A percentile compares a stretch with the other conserved stretches of the same genome.
These are phyloP conservation scores for Antechinus flavipes DNA, from an alignment of 2,113 vertebrate species.

Conservation along the genomic window DNA sequence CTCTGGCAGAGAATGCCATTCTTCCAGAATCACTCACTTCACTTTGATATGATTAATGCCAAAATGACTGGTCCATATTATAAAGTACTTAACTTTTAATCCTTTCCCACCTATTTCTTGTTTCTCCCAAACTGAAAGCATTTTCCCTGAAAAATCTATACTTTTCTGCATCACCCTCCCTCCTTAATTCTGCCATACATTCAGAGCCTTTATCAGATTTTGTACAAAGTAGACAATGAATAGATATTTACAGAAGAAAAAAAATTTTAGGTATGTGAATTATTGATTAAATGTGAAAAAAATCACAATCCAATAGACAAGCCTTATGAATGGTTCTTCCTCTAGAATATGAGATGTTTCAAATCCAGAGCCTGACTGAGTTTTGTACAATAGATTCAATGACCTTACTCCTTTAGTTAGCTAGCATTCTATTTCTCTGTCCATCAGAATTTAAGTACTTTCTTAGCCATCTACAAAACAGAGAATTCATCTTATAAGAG, in stretches of 20 bases:
- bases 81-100: background rate
- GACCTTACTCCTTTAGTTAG: slow-evolving; percentile 22
- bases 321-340: background rate
- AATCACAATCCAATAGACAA: background rate
- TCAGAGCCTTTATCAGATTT: background rate
- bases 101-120: background rate
- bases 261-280: background rate
- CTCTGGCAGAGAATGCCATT: background rate
- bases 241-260: background rate
- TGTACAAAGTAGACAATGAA: background rate
- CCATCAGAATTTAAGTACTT: slow-evolving; percentile 40
- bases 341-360: background rate
- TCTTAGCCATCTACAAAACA: slow-evolving; percentile 24
- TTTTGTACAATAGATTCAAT: background rate
- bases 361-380: slow-evolving; percentile 9
- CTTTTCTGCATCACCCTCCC: background rate
- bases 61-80: background rate
- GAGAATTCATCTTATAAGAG: slow-evolving; percentile 54
- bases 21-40: background rate
- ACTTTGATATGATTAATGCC: background rate
- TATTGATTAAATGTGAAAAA: background rate
- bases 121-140: background rate
- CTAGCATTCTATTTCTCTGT: slow-evolving; percentile 22
- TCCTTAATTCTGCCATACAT: background rate
- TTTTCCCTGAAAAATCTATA: background rate